These are phyloP conservation scores for Acronicta psi DNA, from an alignment of 2,888 invertebrate species.

Conservation along the genomic window DNA sequence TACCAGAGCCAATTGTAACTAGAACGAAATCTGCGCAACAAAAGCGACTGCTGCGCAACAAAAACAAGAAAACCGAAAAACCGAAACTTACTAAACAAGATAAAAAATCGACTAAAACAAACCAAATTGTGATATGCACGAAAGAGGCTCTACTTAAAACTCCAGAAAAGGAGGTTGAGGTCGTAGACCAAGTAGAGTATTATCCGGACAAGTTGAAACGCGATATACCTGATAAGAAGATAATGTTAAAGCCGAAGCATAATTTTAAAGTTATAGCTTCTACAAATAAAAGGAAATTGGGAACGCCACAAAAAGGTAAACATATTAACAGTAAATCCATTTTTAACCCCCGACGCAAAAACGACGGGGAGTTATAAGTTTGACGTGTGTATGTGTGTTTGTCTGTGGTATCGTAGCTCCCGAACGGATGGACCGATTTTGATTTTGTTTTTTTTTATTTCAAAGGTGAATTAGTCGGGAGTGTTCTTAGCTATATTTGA, in stretches of 20 bases:
- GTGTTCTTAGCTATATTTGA: no score
- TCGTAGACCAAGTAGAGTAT: constrained; percentile 60
- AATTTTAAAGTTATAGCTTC: constrained; percentile 67
- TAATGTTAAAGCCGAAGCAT: constrained; percentile 68
- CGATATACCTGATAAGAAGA: constrained; percentile 58
- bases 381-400: no score
- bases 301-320: constrained; percentile 67
- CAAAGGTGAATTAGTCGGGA: no score
- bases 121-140: constrained; percentile 19
- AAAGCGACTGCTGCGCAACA: constrained; percentile 52
- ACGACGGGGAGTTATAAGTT: no score
- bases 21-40: constrained; percentile 67
- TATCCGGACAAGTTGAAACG: constrained; percentile 72
- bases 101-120: constrained; percentile 35
- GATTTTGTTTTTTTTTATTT: no score
- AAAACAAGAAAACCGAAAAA: constrained; percentile 24
- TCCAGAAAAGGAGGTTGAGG: constrained; percentile 14
- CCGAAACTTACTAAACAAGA: constrained; percentile 43
- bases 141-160: constrained; percentile 40
- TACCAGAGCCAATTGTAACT: constrained; percentile 65
- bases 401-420: no score
- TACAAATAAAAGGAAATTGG: constrained; percentile 72
- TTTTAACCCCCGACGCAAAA: no score
- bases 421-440: no score
- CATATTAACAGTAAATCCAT: no score